These are phyloP conservation scores for Paralichthys olivaceus DNA, from an alignment of 2,113 vertebrate genomes.

Conservation along the genomic window DNA sequence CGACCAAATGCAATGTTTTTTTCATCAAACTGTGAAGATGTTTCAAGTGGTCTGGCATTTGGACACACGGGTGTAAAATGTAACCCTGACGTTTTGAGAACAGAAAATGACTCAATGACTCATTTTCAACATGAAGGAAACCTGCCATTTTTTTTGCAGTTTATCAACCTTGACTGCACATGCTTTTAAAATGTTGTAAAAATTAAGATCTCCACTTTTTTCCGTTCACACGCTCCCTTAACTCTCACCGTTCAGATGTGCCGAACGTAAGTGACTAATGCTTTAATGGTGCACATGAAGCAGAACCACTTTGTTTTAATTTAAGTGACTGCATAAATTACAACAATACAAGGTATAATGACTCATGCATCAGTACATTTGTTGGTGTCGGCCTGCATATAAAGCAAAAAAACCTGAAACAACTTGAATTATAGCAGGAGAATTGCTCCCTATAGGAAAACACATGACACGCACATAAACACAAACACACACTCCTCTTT, in stretches of 20 bases:
- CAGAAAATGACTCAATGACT: constrained; percentile 24
- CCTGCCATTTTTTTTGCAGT: constrained; percentile 49
- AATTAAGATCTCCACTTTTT: not conserved
- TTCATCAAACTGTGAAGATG: constrained; percentile 34
- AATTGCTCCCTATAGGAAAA: not conserved
- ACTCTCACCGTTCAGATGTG: constrained; percentile 14
- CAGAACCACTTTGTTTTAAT: constrained; percentile 45
- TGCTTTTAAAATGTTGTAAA: too few species aligned
- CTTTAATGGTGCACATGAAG: constrained; percentile 22
- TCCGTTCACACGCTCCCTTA: too few species aligned
- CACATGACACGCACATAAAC: not conserved
- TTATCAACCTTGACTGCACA: not conserved
- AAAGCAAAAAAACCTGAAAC: not conserved
- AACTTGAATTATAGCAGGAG: constrained; percentile 9
- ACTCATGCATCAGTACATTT: constrained; percentile 35
- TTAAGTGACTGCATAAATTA: constrained; percentile 45
- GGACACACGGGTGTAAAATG: constrained; percentile 22
- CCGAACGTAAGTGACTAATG: constrained; percentile 38
- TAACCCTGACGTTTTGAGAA: constrained; percentile 21
- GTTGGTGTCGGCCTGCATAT: constrained; percentile 12
- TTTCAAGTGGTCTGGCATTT: constrained; percentile 51
- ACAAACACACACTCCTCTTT: constrained; percentile 11
- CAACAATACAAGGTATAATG: constrained; percentile 21
- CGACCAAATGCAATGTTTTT: constrained; percentile 36
- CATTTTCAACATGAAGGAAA: constrained; percentile 28